phyloP scores from a whole-genome alignment of 2,113 vertebrate genomes.

The Alectura lathami region DNA sequence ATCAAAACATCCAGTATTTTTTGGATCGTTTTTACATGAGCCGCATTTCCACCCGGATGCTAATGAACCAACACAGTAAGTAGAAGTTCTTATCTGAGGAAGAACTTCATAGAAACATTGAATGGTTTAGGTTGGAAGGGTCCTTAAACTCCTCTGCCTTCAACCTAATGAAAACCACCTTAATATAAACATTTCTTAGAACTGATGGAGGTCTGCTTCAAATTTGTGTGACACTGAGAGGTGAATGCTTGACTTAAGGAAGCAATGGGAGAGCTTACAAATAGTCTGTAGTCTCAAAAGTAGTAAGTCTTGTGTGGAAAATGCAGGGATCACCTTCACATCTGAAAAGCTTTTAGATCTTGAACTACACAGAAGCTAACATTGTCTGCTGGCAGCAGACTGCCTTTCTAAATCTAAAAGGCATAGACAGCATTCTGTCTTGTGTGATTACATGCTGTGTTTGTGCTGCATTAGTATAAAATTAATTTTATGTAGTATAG shows the following conservation, averaged over 20 bases:
- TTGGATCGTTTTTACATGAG: conserved; percentile 99
- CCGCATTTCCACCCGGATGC: conserved; percentile 97
- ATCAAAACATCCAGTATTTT: conserved; percentile 98
- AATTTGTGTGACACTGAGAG: background rate
- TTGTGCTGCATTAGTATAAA: background rate
- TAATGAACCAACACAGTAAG: conserved; percentile 99
- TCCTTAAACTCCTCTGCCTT: background rate
- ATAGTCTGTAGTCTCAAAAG: background rate
- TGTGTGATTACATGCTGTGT: background rate
- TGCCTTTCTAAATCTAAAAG: background rate
- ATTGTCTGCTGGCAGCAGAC: background rate
- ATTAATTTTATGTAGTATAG: background rate
- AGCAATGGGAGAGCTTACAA: background rate
- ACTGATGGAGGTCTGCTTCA: background rate
- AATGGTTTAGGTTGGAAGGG: background rate
- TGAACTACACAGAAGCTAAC: background rate
- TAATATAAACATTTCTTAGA: background rate
- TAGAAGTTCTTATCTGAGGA: background rate
- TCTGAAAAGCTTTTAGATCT: background rate
- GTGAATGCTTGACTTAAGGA: background rate
- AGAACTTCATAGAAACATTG: background rate
- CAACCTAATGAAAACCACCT: background rate
- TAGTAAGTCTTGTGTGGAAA: background rate
- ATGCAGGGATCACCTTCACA: background rate
- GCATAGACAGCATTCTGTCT: background rate